phyloP scores from a whole-genome alignment of 2,888 invertebrate species.

The Ophioninae sp. region DNA sequence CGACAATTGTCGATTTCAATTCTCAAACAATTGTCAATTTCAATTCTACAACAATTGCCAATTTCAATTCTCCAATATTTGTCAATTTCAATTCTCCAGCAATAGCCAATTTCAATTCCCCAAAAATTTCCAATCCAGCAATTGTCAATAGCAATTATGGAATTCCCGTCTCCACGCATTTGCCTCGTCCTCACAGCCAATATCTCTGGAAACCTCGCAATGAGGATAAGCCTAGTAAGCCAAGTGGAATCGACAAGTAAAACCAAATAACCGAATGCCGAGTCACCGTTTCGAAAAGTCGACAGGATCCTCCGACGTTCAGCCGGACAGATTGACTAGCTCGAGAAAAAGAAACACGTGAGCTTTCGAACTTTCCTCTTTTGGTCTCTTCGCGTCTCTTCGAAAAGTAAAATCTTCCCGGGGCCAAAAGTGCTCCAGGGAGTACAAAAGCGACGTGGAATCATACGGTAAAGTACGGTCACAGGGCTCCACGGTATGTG shows the following conservation, averaged over 20 bases:
- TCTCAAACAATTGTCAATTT: no score
- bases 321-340: not conserved
- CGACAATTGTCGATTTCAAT: no score
- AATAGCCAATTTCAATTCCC: no score
- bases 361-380: not conserved
- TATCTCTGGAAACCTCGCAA: not conserved
- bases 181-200: not conserved
- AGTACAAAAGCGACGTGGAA: constrained; percentile 33
- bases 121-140: no score
- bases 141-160: no score
- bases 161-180: no score
- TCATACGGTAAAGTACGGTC: constrained; percentile 28
- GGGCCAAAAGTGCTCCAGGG: constrained; percentile 29
- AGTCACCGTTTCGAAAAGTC: not conserved
- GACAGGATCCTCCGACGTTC: not conserved
- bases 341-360: constrained; percentile 1
- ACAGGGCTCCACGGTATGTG: constrained; percentile 8
- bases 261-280: not conserved
- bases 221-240: no score
- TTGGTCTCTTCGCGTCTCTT: not conserved
- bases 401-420: constrained; percentile 23
- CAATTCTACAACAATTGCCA: no score
- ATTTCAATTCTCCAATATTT: no score
- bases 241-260: not conserved
- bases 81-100: no score